Evolutionary conservation across 2,797 vertebrate genomes (phyloP).

Genomic region (Sus cebifrons): DNA sequence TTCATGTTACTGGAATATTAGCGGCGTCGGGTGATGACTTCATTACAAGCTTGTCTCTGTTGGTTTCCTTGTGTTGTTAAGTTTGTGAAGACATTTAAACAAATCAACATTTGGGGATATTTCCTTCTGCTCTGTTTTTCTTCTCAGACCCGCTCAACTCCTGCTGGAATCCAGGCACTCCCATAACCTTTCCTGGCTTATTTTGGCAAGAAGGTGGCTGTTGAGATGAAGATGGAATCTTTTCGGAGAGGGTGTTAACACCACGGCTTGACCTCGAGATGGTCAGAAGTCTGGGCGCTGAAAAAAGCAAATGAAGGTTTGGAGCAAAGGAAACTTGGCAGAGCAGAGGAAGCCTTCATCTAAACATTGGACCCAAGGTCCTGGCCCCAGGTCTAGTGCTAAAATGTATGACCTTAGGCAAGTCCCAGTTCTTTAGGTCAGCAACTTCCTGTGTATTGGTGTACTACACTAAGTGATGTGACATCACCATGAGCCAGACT

Average conservation of each 20-base stretch:
- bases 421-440: neutral
- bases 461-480: too few relatives aligned
- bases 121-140: constrained; percentile 76
- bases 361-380: neutral
- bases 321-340: neutral
- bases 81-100: constrained; percentile 88
- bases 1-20: constrained; percentile 78
- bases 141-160: constrained; percentile 47
- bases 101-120: constrained; percentile 75
- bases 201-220: constrained; percentile 77
- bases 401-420: neutral
- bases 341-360: neutral
- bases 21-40: constrained; percentile 71
- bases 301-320: neutral
- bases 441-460: neutral
- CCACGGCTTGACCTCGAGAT: neutral
- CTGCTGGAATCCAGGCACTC: constrained; percentile 77
- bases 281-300: neutral
- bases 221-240: constrained; percentile 58
- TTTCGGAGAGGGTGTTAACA: constrained; percentile 38
- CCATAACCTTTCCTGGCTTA: constrained; percentile 70
- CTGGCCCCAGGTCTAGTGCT: neutral
- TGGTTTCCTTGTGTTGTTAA: constrained; percentile 86
- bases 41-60: constrained; percentile 83
- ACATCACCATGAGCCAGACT: neutral